phyloP scores from a whole-genome alignment of 2,797 vertebrate species.

The Thunnus albacares region DNA sequence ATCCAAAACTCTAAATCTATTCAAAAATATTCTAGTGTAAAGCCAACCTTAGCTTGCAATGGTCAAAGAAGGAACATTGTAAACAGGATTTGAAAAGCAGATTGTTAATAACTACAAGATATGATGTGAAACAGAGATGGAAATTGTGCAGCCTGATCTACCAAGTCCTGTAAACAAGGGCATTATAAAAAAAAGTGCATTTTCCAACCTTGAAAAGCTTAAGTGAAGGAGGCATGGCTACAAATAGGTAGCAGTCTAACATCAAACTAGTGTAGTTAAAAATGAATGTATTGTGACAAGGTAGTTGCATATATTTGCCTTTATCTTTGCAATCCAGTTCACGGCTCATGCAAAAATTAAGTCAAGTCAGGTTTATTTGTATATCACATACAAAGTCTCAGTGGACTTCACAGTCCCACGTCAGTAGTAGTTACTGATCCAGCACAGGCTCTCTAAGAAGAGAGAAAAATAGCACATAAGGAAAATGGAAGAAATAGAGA shows the following conservation, averaged over 20 bases:
- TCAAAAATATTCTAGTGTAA: not conserved
- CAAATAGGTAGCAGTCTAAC: constrained; percentile 20
- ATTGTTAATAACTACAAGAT: constrained; percentile 5
- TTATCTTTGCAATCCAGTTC: constrained; percentile 4
- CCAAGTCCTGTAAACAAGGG: constrained; percentile 12
- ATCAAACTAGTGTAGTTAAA: not conserved
- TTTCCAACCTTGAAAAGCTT: constrained; percentile 24
- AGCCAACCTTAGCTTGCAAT: not conserved
- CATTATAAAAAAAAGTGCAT: not conserved
- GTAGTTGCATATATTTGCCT: constrained; percentile 11
- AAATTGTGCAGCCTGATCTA: constrained; percentile 10
- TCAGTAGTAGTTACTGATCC: constrained; percentile 1
- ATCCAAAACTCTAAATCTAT: not conserved
- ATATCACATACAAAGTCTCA: constrained; percentile 9
- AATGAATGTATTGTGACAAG: constrained; percentile 24
- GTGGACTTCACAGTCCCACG: constrained; percentile 13
- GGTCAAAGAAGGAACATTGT: not conserved
- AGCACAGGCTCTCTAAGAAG: constrained; percentile 3
- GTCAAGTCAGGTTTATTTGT: constrained; percentile 14
- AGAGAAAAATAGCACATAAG: not conserved
- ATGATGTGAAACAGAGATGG: not conserved
- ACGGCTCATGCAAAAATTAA: constrained; percentile 4
- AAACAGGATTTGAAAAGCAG: not conserved
- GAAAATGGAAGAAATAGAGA: not conserved
- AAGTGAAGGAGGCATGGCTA: constrained; percentile 16